Base-by-base conservation (phyloP, 2,113 vertebrate genomes). In the Dermatemys mawii region DNA sequence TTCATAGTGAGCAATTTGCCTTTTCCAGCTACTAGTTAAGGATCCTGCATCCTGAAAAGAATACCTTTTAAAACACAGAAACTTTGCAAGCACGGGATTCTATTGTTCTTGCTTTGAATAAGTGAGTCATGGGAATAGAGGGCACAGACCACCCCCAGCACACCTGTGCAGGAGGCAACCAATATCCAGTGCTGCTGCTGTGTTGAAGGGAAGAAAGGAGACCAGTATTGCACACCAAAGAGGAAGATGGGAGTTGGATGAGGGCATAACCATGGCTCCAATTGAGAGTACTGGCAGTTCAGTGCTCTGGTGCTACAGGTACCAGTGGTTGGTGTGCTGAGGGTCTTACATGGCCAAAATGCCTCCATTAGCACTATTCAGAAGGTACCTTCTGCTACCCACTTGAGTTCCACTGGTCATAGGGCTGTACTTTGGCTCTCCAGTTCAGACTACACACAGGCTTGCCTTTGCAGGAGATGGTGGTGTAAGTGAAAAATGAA, bases 401-500 rank as follows among this genome's bases (percentile, higher is more conserved):
- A 19, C 79, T 82, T 86, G 79, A 95, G 88, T 70, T 81, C 92
- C 80, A 32, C 76, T 82, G 90, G 60, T 90, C 80, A n/a, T 88
- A 90, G 63, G 41, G 51, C n/a, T 2, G 1, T 76, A 53, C 84
- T 84, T 88, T 87, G 82, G 48, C 88, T 93, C 44, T 93, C 93
- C 89, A 93, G 78, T 94, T 87, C 75, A 96, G 63, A 21, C 78
- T 57, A 50, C 57, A 49, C 60, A 70, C 41, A 75, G 70, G 93
- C 95, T 95, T 96, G 92, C 90, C 93, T 96, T 97, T 67, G 86
- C 44, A 6, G 92, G 81, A 16, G 2, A 0, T 4, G 75, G 86
- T 96, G 91, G 94, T 81, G 96, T 8, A 92, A 97, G 67, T 84
- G 91, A 96, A 87, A 94, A 73, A 57, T 86, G 93, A 96, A 75